Evolutionary conservation across 2,797 vertebrate species (phyloP), one percentile per base, ranked within the genome.

Genomic region (Eurystomus glaucurus): DNA sequence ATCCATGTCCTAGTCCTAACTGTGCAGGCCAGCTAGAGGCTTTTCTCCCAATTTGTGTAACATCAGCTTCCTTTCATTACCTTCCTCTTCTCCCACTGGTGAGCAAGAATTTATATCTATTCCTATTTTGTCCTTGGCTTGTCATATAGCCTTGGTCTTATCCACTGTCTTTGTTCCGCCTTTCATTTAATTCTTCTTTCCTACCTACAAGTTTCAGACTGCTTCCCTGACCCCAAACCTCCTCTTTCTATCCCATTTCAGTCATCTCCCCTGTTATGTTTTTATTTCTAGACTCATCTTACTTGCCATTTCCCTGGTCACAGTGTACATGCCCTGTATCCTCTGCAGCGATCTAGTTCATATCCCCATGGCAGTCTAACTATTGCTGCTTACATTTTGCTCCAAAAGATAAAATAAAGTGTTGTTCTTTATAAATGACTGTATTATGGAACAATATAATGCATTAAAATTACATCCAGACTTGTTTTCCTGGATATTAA

Each of bases 101-200:
- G 72, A 75, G 51, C 68, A 52, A 85, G 57, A 90, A 90, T 68
- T 11, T 3, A 45, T 88, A 84, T 31, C 46, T 50, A 7, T 61
- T 71, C 41, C 70, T 82, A 37, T 57, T 78, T 86, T 41, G 50
- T 33, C 57, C 35, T 90, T 78, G 68, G 3, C 25, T 90, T 93
- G 51, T 79, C 35, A n/a, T 64, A 37, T 25, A 50, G 5, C 17
- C 60, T 43, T 60, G 28, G 22, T 94, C 35, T 79, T 55, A 62
- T 5, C 17, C 37, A n/a, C 19, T 80, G 0, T 35, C 43, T 58
- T 84, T 84, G 19, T 46, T 11, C 58, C 65, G 21, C 20, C 35
- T 68, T 93, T 74, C 21, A 55, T 90, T 77, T 83, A 6, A 31
- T 92, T 95, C 17, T 72, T 61, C 55, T 87, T 87, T 88, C 55